Percentiles rank a stretch among this genome's conserved stretches.
These are phyloP conservation scores for Pteronura brasiliensis DNA, from an alignment of 2,113 vertebrate genomes.

Conservation along the genomic window DNA sequence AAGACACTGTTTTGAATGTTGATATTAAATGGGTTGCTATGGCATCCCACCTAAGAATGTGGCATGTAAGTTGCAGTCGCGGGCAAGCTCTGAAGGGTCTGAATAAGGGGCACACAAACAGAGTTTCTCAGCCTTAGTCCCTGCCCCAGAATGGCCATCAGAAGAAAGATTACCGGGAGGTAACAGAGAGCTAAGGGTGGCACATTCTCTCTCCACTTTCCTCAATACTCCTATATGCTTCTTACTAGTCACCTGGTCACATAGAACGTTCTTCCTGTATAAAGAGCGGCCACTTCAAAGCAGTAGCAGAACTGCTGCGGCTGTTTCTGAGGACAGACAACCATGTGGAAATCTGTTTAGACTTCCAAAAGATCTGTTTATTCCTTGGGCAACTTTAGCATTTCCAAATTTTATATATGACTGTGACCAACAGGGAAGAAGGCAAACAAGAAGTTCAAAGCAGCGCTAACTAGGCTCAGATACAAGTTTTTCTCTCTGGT, in stretches of 20 bases:
- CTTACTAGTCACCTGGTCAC: background rate
- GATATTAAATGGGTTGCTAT: slow-evolving; percentile 46
- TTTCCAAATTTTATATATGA: slow-evolving; percentile 64
- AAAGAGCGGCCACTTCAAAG: background rate
- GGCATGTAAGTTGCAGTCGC: background rate
- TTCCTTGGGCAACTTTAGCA: slow-evolving; percentile 28
- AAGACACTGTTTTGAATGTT: slow-evolving; percentile 41
- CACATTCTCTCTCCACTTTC: background rate
- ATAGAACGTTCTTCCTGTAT: background rate
- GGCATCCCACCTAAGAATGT: slow-evolving; percentile 32
- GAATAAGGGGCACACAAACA: background rate
- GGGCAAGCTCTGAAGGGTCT: background rate
- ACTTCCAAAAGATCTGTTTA: background rate
- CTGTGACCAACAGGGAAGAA: slow-evolving; percentile 66
- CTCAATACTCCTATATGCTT: background rate
- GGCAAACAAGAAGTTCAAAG: slow-evolving; percentile 78
- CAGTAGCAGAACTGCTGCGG: background rate
- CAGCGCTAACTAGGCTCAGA: background rate
- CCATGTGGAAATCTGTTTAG: slow-evolving; percentile 16
- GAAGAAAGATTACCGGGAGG: background rate
- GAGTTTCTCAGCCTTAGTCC: background rate
- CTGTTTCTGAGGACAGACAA: background rate
- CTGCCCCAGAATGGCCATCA: background rate
- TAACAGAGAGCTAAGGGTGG: background rate
- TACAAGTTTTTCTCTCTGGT: slow-evolving; percentile 33